Conservation (phyloP, 2,888 invertebrate genomes). For the Nephrotoma flavescens region DNA sequence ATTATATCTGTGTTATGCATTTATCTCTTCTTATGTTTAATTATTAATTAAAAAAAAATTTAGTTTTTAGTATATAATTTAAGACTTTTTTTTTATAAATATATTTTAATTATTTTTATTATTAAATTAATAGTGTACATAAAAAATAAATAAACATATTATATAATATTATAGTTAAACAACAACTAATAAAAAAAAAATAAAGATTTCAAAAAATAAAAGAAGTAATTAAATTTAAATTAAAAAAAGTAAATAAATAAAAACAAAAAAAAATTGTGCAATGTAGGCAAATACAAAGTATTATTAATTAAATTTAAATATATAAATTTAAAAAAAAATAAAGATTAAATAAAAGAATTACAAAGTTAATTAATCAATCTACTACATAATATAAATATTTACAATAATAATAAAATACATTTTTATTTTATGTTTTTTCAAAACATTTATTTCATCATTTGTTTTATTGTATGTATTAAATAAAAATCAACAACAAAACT, state of each 20-base stretch:
- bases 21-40: not conserved
- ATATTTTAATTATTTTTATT: not conserved
- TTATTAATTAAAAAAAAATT: not conserved
- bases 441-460: not conserved
- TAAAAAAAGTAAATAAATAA: not conserved
- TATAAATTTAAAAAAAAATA: not conserved
- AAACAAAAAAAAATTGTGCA: not conserved
- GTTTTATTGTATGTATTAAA: not conserved
- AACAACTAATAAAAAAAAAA: not conserved
- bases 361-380: not conserved
- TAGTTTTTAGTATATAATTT: not conserved
- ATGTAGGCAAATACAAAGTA: constrained; percentile 6
- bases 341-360: not conserved
- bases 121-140: not conserved
- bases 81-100: not conserved
- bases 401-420: not conserved
- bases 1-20: constrained; percentile 2
- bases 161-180: not conserved
- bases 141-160: not conserved
- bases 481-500: not conserved
- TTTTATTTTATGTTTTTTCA: not conserved
- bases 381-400: not conserved
- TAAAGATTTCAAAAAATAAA: not conserved
- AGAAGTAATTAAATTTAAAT: not conserved
- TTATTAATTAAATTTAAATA: constrained; percentile 3